These are phyloP conservation scores for Coelopa pilipes DNA, from an alignment of 2,888 invertebrate species.

Conservation along the genomic window DNA sequence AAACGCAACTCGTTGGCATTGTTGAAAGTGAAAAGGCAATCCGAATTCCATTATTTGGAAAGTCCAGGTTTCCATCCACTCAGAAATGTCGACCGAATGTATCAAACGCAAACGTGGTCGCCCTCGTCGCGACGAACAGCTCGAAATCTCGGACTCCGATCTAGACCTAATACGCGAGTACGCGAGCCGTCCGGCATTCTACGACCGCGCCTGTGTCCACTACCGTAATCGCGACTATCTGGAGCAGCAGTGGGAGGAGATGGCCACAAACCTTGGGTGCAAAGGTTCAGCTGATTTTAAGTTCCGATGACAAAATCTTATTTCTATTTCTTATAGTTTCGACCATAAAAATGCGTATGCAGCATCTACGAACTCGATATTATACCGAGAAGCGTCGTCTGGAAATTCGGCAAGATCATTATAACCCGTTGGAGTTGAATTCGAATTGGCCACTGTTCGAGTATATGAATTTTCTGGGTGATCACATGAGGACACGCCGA, in stretches of 20 bases:
- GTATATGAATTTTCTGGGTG: slow-evolving; percentile 52
- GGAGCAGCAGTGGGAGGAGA: slow-evolving; percentile 52
- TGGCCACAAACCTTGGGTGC: slow-evolving; percentile 50
- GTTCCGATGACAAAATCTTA: no score
- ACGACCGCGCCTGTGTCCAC: slow-evolving; percentile 52
- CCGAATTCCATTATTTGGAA: no score
- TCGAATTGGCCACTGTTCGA: slow-evolving; percentile 56
- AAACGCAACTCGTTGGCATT: no score
- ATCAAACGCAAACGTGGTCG: slow-evolving; percentile 54
- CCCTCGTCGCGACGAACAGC: slow-evolving; percentile 51
- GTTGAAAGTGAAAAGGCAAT: no score
- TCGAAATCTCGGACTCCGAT: slow-evolving; percentile 53
- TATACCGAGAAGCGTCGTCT: slow-evolving; percentile 56
- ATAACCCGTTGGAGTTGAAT: slow-evolving; percentile 41
- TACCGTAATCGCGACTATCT: slow-evolving; percentile 52
- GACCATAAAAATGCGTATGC: slow-evolving; percentile 54
- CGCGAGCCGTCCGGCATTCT: slow-evolving; percentile 53
- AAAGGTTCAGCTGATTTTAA: slow-evolving; percentile 44
- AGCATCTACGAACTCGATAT: slow-evolving; percentile 57
- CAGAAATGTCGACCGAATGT: slow-evolving; percentile 21
- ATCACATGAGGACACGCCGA: slow-evolving; percentile 53
- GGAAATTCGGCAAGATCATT: slow-evolving; percentile 46
- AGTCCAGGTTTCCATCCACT: no score
- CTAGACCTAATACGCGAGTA: slow-evolving; percentile 52
- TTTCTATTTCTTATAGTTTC: slow-evolving; percentile 43